phyloP scores from a whole-genome alignment of 2,888 invertebrate genomes.

The Mesochorus sp. region DNA sequence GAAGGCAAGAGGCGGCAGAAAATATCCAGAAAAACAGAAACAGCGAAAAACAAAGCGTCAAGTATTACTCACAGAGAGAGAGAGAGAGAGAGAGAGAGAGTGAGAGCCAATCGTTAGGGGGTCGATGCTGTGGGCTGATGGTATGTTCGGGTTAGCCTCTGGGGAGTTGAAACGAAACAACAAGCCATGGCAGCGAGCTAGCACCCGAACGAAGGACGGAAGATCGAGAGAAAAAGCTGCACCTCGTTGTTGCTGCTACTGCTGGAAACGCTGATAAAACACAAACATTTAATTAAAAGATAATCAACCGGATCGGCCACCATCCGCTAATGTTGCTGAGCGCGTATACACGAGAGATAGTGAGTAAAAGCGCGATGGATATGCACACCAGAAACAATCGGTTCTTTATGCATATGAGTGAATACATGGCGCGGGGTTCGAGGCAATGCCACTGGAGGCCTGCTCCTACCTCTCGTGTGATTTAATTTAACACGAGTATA shows the following conservation, averaged over 20 bases:
- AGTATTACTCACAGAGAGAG: not conserved
- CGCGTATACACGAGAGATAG: slow-evolving; percentile 43
- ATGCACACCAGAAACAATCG: slow-evolving; percentile 72
- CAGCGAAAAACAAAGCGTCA: too few relatives aligned
- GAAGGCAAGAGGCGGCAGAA: too few relatives aligned
- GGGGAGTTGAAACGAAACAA: slow-evolving; percentile 53
- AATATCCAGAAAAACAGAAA: too few relatives aligned
- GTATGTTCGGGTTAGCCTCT: slow-evolving; percentile 24
- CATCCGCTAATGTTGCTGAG: slow-evolving; percentile 63
- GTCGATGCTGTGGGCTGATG: slow-evolving; percentile 25
- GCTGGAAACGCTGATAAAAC: slow-evolving; percentile 74
- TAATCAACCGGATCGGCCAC: slow-evolving; percentile 77
- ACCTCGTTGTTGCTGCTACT: slow-evolving; percentile 38
- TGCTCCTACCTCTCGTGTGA: slow-evolving; percentile 65
- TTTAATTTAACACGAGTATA: slow-evolving; percentile 79
- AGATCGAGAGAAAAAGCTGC: slow-evolving; percentile 16
- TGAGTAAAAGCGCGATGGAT: slow-evolving; percentile 26
- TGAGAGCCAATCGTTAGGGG: slow-evolving; percentile 16
- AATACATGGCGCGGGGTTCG: slow-evolving; percentile 18
- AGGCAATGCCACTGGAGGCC: not conserved
- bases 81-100: slow-evolving; percentile 4
- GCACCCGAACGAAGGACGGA: slow-evolving; percentile 51
- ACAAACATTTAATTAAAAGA: slow-evolving; percentile 81
- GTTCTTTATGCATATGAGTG: slow-evolving; percentile 78
- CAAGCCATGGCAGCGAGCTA: slow-evolving; percentile 46